phyloP scores from a whole-genome alignment of 2,888 invertebrate species.

The Yponomeuta plumbellus region DNA sequence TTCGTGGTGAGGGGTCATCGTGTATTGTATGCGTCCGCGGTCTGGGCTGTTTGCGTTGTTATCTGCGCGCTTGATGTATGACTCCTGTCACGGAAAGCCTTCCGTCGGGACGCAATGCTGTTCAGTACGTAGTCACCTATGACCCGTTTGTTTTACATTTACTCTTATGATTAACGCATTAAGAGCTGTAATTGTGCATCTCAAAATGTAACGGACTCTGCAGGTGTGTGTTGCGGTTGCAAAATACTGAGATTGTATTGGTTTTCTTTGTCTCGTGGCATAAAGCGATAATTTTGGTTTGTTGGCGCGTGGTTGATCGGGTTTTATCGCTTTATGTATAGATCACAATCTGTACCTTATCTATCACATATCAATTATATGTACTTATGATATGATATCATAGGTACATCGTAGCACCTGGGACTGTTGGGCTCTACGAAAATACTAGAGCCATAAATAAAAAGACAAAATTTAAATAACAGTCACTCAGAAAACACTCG shows the following conservation, averaged over 20 bases:
- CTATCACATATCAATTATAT: too few species aligned
- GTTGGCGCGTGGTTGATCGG: neutral
- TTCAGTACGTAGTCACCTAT: neutral
- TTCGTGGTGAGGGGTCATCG: neutral
- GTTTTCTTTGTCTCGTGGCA: neutral
- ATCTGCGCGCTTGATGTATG: conserved; percentile 8
- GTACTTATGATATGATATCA: too few species aligned
- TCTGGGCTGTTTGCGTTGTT: conserved; percentile 1
- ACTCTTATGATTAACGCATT: too few species aligned
- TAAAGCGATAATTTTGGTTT: neutral
- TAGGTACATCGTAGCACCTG: too few species aligned
- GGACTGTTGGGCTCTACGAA: too few species aligned
- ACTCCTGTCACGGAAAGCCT: conserved; percentile 8
- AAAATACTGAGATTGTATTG: neutral
- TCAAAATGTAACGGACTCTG: neutral
- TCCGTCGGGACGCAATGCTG: neutral
- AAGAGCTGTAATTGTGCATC: too few species aligned
- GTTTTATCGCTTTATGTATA: neutral
- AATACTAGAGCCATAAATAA: too few species aligned
- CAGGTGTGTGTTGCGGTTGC: neutral
- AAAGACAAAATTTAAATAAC: too few species aligned
- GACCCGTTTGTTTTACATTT: too few species aligned
- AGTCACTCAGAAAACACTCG: too few species aligned
- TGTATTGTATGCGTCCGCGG: conserved; percentile 3
- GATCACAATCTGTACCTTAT: neutral